Evolutionary conservation across 1,140 invertebrate genomes (phyloP), one percentile per base, ranked within the genome.

Genomic region (Oncopodura yosiiana): DNA sequence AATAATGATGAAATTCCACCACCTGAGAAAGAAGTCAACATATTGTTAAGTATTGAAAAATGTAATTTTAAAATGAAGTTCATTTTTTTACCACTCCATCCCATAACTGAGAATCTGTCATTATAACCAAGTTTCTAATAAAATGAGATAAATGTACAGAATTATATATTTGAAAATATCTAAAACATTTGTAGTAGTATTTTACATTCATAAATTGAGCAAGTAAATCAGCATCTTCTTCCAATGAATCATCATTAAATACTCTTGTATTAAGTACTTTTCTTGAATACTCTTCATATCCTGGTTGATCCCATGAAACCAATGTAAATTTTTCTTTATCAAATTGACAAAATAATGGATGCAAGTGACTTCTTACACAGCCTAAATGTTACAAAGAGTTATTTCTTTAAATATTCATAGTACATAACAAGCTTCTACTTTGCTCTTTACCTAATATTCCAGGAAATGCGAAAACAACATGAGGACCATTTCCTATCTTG

Each of bases 261-360:
- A 67, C 60, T 46, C 72, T 49, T 6, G 67, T 61, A 12, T 71
- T 71, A 8, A 70, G 71, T 26, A n/a, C n/a, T n/a, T n/a, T n/a
- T n/a, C n/a, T n/a, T n/a, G n/a, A 65, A 63, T 68, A 71, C 26
- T 61, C 64, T 5, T 73, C 73, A 66, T 73, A 75, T 3, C 73
- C 73, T 21, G 71, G 68, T 21, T 73, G 71, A 60, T 75, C 73
- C 64, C 71, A 69, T 2, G 66, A 62, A 41, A 71, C 60, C 6
- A 75, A 41, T 6, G 70, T 71, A 48, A 71, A 74, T 11, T 66
- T 66, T 27, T 67, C 62, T 53, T 64, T 64, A 49, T 70, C 67
- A 39, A 74, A 63, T 6, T 64, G 58, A n/a, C 58, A 36, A 41
- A 74, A 49, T 60, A 70, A 70, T 11, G 66, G 65, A 8, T 21